Conservation (phyloP, 30 jellyfish, hydroid and myxozoan genomes). For the Hydra vulgaris region DNA sequence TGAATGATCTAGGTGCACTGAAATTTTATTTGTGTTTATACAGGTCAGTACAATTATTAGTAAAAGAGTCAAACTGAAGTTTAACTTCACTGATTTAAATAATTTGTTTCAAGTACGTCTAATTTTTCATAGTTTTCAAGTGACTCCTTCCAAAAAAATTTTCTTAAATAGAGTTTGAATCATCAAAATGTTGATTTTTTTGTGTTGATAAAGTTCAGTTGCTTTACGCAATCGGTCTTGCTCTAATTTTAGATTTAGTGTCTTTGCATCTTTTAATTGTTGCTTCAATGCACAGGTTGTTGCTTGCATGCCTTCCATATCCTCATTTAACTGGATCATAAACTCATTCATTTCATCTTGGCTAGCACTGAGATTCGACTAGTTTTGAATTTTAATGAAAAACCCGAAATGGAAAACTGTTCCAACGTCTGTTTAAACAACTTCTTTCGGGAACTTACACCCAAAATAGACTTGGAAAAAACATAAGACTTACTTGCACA, state of each 20-base stretch:
- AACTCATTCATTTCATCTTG: constrained; percentile 87
- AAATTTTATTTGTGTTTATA: not conserved
- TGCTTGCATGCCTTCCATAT: constrained; percentile 93
- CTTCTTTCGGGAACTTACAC: no score
- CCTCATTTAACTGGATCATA: constrained; percentile 80
- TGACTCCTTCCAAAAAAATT: not conserved
- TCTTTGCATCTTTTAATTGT: constrained; percentile 47
- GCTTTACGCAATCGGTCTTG: constrained; percentile 10
- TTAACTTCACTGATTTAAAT: no score
- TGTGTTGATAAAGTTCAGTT: not conserved
- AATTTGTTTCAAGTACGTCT: not conserved
- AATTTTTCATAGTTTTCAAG: not conserved
- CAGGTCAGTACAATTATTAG: not conserved
- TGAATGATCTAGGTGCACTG: not conserved
- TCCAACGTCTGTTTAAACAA: no score
- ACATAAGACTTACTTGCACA: no score
- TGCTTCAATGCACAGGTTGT: constrained; percentile 77
- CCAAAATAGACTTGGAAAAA: no score
- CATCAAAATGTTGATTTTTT: not conserved
- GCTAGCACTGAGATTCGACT: no score
- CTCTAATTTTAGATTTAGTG: not conserved
- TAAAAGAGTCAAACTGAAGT: not conserved
- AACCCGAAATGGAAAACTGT: no score
- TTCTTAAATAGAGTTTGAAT: not conserved
- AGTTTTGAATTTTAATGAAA: no score